A percentile compares a stretch with the other conserved stretches of the same genome.
These are phyloP conservation scores for Clusia tigrina DNA, from an alignment of 2,888 invertebrate genomes.

Conservation along the genomic window DNA sequence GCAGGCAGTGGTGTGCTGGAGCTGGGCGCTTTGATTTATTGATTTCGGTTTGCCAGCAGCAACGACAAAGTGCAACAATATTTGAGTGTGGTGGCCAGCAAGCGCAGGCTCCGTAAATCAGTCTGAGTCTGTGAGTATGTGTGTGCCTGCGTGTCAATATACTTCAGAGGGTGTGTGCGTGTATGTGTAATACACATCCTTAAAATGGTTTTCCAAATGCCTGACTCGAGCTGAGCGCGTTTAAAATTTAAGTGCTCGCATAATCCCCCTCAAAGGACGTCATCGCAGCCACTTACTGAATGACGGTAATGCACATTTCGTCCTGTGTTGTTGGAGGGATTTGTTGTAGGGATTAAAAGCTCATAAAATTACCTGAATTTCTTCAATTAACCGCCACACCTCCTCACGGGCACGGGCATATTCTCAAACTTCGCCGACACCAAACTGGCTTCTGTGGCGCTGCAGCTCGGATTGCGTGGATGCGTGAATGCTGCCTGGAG, in stretches of 20 bases:
- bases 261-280: too few species aligned
- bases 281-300: too few species aligned
- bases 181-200: too few species aligned
- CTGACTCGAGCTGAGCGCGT: too few species aligned
- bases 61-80: conserved; percentile 55
- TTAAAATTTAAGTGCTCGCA: too few species aligned
- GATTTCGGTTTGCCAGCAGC: conserved; percentile 42
- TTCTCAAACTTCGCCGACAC: conserved; percentile 23
- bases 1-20: not conserved
- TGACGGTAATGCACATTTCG: too few species aligned
- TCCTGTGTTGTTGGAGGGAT: too few species aligned
- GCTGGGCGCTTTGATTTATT: conserved; percentile 52
- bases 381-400: conserved; percentile 14
- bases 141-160: too few species aligned
- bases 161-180: too few species aligned
- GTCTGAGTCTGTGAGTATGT: not conserved
- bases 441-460: not conserved
- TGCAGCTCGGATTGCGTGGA: not conserved
- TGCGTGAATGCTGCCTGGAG: not conserved
- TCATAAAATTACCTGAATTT: conserved; percentile 18
- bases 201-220: too few species aligned
- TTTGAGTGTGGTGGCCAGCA: conserved; percentile 35
- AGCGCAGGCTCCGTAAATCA: not conserved
- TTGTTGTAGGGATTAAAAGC: too few species aligned
- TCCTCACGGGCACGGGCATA: conserved; percentile 16